Evolutionary conservation across 2,113 vertebrate species (phyloP).

Genomic region (Gavia stellata): DNA sequence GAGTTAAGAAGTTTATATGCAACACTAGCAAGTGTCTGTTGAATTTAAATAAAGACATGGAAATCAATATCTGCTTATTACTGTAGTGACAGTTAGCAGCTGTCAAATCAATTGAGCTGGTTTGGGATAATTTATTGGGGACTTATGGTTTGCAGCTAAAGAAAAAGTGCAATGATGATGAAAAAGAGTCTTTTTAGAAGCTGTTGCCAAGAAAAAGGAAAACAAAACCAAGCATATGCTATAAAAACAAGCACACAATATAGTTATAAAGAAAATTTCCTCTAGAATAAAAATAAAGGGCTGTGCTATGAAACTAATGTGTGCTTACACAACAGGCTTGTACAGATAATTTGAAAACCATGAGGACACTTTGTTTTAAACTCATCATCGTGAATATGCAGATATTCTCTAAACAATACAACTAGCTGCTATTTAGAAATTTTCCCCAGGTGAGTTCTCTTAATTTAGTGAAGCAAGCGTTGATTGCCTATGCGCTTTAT

Average conservation of each 20-base stretch:
- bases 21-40: not conserved
- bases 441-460: not conserved
- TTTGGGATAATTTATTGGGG: constrained; percentile 3
- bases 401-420: not conserved
- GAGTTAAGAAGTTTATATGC: not conserved
- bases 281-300: not conserved
- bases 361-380: not conserved
- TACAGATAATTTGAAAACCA: not conserved
- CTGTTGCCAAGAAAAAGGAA: not conserved
- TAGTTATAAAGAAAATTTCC: not conserved
- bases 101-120: not conserved
- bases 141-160: not conserved
- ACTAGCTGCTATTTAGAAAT: not conserved
- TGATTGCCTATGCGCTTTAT: not conserved
- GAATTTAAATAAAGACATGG: constrained; percentile 3
- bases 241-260: not conserved
- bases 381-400: not conserved
- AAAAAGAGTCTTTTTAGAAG: not conserved
- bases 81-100: not conserved
- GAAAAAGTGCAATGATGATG: not conserved
- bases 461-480: not conserved
- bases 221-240: not conserved
- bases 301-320: not conserved
- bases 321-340: not conserved
- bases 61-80: constrained; percentile 3